phyloP scores from a whole-genome alignment of 2,888 invertebrate species.

The Glaucopsyche alexis region DNA sequence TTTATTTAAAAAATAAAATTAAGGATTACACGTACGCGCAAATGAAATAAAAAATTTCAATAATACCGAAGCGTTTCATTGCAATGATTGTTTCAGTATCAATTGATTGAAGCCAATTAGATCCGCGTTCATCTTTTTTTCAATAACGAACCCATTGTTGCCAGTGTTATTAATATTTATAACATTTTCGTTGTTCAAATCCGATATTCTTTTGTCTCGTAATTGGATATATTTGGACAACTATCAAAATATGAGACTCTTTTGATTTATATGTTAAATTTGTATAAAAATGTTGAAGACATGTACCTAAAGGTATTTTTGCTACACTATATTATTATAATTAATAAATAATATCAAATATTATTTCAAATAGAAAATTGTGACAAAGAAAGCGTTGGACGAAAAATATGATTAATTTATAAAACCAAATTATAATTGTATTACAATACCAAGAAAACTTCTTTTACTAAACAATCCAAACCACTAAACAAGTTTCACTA shows the following conservation, averaged over 20 bases:
- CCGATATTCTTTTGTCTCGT: constrained; percentile 6
- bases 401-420: too few relatives aligned
- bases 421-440: too few relatives aligned
- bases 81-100: constrained; percentile 40
- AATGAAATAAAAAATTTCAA: constrained; percentile 33
- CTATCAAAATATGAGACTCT: neutral
- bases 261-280: too few relatives aligned
- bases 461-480: constrained; percentile 30
- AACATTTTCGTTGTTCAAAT: constrained; percentile 16
- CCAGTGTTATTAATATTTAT: constrained; percentile 38
- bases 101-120: constrained; percentile 43
- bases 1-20: constrained; percentile 5
- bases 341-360: too few relatives aligned
- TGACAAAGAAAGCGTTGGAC: neutral
- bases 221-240: constrained; percentile 10
- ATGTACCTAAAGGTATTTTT: too few relatives aligned
- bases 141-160: constrained; percentile 37
- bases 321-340: too few relatives aligned
- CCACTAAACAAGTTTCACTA: constrained; percentile 45
- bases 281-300: too few relatives aligned
- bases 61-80: constrained; percentile 37
- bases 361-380: too few relatives aligned
- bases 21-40: constrained; percentile 15
- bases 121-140: constrained; percentile 37
- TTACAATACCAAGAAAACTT: neutral